phyloP scores from a whole-genome alignment of 2,113 vertebrate species.

The Aegithalos caudatus region DNA sequence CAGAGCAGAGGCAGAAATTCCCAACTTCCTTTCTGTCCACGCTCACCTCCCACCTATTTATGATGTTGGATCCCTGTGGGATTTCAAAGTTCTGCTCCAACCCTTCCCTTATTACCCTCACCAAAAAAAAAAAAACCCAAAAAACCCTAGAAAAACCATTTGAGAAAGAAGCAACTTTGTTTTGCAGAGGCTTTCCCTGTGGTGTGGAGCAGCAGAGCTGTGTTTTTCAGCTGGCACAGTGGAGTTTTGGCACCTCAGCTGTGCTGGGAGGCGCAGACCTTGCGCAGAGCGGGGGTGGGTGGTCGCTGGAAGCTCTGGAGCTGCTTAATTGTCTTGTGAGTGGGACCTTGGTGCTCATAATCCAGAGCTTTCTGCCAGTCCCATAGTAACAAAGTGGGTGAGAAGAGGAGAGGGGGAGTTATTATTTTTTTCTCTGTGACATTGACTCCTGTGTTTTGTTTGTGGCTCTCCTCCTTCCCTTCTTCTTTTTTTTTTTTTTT shows the following conservation, averaged over 20 bases:
- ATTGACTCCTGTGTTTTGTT: not conserved
- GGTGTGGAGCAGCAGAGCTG: not conserved
- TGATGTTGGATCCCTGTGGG: fast-evolving
- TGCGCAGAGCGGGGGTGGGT: not conserved
- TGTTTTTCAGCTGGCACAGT: not conserved
- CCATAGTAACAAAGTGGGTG: constrained; percentile 50
- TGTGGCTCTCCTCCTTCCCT: not conserved
- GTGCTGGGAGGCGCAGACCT: not conserved
- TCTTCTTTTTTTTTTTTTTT: not conserved
- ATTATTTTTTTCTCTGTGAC: not conserved
- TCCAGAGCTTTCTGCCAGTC: constrained; percentile 26
- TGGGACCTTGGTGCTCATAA: constrained; percentile 14
- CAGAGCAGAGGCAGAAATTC: not conserved
- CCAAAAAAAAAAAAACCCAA: not conserved
- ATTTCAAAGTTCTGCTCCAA: not conserved
- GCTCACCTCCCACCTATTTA: not conserved
- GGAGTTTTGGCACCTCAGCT: not conserved
- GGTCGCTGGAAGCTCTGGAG: not conserved
- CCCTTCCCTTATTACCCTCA: not conserved
- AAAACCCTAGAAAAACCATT: not conserved
- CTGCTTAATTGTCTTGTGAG: constrained; percentile 44
- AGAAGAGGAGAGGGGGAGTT: constrained; percentile 13
- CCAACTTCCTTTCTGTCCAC: not conserved
- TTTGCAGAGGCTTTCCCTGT: not conserved
- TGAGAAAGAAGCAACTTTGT: not conserved